Evolutionary conservation across 2,797 vertebrate genomes (phyloP).

Genomic region (Xerus rutilus): DNA sequence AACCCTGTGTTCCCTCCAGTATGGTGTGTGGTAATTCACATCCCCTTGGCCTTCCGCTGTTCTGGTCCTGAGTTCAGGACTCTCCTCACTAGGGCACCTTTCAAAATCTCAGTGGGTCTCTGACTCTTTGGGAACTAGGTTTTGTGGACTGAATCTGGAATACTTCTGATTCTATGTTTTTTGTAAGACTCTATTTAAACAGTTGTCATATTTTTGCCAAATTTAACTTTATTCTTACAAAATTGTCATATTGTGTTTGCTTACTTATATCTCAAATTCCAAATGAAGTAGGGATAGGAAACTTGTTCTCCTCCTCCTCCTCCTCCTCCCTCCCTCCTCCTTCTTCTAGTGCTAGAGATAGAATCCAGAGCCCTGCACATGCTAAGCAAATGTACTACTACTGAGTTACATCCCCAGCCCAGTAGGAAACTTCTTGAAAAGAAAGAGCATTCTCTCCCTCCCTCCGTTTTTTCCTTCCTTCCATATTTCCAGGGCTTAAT

Average conservation of each 20-base stretch:
- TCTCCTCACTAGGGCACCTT: not conserved
- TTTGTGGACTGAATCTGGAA: not conserved
- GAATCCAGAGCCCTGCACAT: not conserved
- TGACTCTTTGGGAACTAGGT: not conserved
- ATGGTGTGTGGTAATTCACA: not conserved
- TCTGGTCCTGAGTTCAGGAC: not conserved
- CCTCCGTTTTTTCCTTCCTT: not conserved
- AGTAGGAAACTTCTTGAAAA: not conserved
- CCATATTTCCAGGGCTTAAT: not conserved
- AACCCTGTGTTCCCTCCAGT: not conserved
- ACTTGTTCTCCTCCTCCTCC: not conserved
- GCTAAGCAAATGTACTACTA: not conserved
- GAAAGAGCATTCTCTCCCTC: not conserved
- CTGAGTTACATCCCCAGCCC: not conserved
- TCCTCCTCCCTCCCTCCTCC: too few relatives aligned
- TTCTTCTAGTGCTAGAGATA: not conserved
- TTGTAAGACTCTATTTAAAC: not conserved
- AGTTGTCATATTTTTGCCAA: not conserved
- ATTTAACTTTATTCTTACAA: not conserved
- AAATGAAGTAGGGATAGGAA: not conserved
- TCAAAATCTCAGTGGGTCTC: not conserved
- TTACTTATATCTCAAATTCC: slow-evolving; percentile 57
- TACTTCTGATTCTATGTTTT: slow-evolving; percentile 41
- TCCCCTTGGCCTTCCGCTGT: not conserved
- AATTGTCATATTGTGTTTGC: not conserved